Base-by-base conservation (phyloP, 2,113 vertebrate species). In the Haliaeetus leucogaster region DNA sequence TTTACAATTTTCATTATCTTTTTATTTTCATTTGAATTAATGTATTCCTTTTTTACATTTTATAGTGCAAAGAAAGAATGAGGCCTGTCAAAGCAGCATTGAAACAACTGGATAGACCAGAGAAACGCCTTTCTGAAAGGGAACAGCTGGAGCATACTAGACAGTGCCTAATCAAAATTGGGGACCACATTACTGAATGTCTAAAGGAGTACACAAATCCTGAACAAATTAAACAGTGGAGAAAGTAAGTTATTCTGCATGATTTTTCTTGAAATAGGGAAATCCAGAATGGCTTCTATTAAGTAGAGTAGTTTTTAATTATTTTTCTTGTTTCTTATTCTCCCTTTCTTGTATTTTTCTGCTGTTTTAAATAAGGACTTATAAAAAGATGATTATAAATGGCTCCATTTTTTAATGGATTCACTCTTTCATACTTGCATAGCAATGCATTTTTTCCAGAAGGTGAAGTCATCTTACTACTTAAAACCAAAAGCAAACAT, bases 1-100 rank as follows among this genome's bases (percentile, higher is more conserved):
- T 92, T 68, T 83, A 86, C 34, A 86, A 67, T 68, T 94, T 43
- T 74, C n/a, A 23, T 25, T 56, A 43, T 88, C 2, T 18, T 95
- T 93, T 95, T 82, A 32, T 79, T 96, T 94, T 77, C 29, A 66
- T 61, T 70, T 82, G 9, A 67, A 21, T 55, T 94, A 32, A 94
- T 89, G 14, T 97, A 13, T 95, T 85, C 22, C n/a, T 78, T 93
- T 95, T 92, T 88, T 29, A 56, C 17, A n/a, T 95, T 97, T 97
- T 97, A 67, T 96, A 99, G 99, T 99, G 99, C 96, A 99, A 99
- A 97, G 99, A 99, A 98, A 98, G 99, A 97, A 99, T 99, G 99
- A 98, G 99, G 53, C 99, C 99, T 13, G 99, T 99, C 61, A 99
- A 99, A 96, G 99, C 99, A 48, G 99, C 99, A 52, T 97, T 99